Evolutionary conservation across 2,113 vertebrate genomes (phyloP), one percentile per base, ranked within the genome.

Genomic region (Psephotus haematonotus): DNA sequence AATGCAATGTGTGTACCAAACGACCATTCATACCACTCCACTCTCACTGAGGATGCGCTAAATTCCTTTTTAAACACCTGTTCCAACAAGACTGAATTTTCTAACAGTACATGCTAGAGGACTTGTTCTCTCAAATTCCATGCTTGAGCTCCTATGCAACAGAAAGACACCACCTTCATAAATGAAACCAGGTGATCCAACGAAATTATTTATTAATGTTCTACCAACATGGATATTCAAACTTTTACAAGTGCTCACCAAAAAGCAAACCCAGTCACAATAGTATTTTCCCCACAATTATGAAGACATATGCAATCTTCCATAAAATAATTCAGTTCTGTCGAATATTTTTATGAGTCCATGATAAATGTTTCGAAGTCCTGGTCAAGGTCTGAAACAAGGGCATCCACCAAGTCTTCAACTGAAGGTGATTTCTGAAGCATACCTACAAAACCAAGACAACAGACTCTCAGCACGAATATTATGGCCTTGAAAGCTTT

Each of bases 341-440:
- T 35, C 86, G 49, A 80, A 43, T 65, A 44, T 93, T 96, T 97
- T 70, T 98, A 98, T 3, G 99, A 99, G 97, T 99, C 99, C 98
- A 98, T 98, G 89, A 99, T 96, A 97, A 99, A 99, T 0, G 98
- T 98, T 97, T 99, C 99, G 17, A 99, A 99, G 97, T 99, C 98
- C 6, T 98, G 98, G 90, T 99, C 98, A 95, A 99, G 97, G 94
- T 99, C 99, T 6, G 98, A 99, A 93, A 99, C 99, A 35, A 99
- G 98, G 7, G 99, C 99, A 6, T 98, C 98, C 90, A 99, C 99
- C 79, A 99, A 99, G 92, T 99, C 99, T 72, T 99, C 98, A 2
- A 98, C 91, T 39, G 99, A 99, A 69, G 99, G 99, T 5, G 93
- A 95, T 94, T 98, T 99, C 98, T 99, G 99, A 86, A 99, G 98